phyloP scores from a whole-genome alignment of 1,140 invertebrate genomes.

The Phenacoccus solenopsis region DNA sequence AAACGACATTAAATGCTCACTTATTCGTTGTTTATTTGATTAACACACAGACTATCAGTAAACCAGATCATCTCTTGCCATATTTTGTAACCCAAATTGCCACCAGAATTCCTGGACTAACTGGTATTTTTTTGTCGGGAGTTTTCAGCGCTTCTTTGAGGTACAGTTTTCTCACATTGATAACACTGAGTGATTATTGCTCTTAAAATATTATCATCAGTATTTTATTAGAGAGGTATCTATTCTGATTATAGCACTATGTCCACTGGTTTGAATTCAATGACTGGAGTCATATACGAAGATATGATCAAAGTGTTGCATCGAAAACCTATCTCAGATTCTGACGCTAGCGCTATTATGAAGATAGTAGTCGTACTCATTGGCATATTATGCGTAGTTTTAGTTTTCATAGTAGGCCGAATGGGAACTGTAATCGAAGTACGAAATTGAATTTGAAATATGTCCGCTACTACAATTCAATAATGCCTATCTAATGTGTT shows the following conservation, averaged over 20 bases:
- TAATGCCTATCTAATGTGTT: background rate
- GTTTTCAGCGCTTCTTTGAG: slow-evolving; percentile 60
- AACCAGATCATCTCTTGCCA: slow-evolving; percentile 49
- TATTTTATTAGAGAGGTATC: slow-evolving; percentile 12
- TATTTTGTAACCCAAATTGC: slow-evolving; percentile 64
- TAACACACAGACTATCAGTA: slow-evolving; percentile 38
- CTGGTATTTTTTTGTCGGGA: slow-evolving; percentile 62
- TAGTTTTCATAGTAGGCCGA: slow-evolving; percentile 55
- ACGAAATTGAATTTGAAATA: background rate
- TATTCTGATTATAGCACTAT: slow-evolving; percentile 46
- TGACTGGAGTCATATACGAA: slow-evolving; percentile 67
- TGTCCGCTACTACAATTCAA: background rate
- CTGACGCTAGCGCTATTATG: slow-evolving; percentile 50
- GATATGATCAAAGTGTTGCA: slow-evolving; percentile 46
- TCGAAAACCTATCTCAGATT: slow-evolving; percentile 46
- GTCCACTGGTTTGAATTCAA: slow-evolving; percentile 63
- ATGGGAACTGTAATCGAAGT: slow-evolving; percentile 52
- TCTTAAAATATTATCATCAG: background rate
- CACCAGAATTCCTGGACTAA: slow-evolving; percentile 39
- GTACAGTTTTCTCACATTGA: slow-evolving; percentile 32
- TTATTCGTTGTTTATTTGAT: background rate
- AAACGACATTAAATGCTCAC: too few relatives aligned
- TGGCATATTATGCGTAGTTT: slow-evolving; percentile 45
- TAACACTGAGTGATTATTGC: background rate
- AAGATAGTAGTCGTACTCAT: slow-evolving; percentile 52